phyloP scores from a whole-genome alignment of 2,888 invertebrate genomes.

The Sarcophaga subvicina region DNA sequence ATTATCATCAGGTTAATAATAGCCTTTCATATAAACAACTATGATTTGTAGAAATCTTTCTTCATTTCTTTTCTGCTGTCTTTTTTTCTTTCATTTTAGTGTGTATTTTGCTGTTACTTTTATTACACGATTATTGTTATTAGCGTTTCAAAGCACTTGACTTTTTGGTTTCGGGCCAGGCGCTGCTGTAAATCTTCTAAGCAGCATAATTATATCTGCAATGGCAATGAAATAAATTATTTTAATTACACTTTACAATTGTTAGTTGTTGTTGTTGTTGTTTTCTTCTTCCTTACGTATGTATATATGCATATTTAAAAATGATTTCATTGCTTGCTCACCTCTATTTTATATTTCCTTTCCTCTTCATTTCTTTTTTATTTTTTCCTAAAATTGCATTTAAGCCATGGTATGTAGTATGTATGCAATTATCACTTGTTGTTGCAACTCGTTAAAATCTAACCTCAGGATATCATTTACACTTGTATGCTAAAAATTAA shows the following conservation, averaged over 20 bases:
- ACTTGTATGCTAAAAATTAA: conserved; percentile 41
- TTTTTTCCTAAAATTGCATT: neutral
- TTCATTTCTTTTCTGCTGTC: neutral
- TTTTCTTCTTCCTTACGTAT: conserved; percentile 16
- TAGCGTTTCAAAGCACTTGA: conserved; percentile 55
- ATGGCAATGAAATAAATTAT: conserved; percentile 50
- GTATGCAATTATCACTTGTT: conserved; percentile 53
- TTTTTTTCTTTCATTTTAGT: conserved; percentile 4
- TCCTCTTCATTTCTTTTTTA: neutral
- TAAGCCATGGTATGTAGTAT: neutral
- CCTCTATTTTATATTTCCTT: too few species aligned
- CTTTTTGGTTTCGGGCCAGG: conserved; percentile 20
- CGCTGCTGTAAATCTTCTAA: conserved; percentile 33
- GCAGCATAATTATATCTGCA: conserved; percentile 47
- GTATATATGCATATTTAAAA: neutral
- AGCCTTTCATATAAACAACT: conserved; percentile 30
- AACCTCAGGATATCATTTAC: conserved; percentile 61
- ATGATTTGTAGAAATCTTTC: conserved; percentile 7
- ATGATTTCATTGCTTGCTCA: neutral
- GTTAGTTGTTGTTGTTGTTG: neutral
- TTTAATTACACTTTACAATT: conserved; percentile 56
- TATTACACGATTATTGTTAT: conserved; percentile 26
- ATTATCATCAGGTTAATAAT: conserved; percentile 63
- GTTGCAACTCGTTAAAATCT: conserved; percentile 45
- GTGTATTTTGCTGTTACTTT: too few species aligned